Conservation (phyloP, 2,888 invertebrate species). For the Esperia sulphurella region DNA sequence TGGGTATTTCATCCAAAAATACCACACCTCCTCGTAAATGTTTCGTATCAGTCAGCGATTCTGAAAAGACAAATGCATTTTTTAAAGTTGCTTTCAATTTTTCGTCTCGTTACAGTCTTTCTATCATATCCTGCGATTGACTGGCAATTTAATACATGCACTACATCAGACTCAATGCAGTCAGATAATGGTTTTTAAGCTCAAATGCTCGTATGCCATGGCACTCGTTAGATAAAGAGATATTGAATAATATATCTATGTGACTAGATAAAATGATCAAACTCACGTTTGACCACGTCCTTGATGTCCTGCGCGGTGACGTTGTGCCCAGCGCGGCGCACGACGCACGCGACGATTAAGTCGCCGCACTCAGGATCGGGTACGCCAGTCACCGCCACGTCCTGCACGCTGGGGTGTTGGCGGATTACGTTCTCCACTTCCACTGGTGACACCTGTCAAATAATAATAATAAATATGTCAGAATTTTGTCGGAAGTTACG, state of each 20-base stretch:
- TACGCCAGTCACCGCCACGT: conserved; percentile 44
- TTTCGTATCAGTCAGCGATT: conserved; percentile 42
- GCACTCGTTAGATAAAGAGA: too few relatives aligned
- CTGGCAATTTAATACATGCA: too few relatives aligned
- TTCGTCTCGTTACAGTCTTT: too few relatives aligned
- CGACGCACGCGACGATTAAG: conserved; percentile 44
- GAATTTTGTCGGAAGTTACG: too few relatives aligned
- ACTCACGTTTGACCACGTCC: too few relatives aligned
- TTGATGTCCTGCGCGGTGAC: conserved; percentile 40
- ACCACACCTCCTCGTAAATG: conserved; percentile 52
- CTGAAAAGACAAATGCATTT: conserved; percentile 34
- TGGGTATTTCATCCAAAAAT: conserved; percentile 39
- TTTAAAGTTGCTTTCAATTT: too few relatives aligned
- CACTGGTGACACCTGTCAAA: conserved; percentile 32
- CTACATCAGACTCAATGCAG: too few relatives aligned
- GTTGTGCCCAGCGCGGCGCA: conserved; percentile 22
- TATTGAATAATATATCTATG: too few relatives aligned
- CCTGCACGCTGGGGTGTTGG: conserved; percentile 41
- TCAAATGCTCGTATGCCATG: too few relatives aligned
- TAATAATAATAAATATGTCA: not conserved
- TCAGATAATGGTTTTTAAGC: too few relatives aligned
- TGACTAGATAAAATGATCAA: conserved; percentile 36
- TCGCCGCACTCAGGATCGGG: conserved; percentile 42
- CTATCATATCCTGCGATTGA: too few relatives aligned
- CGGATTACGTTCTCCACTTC: conserved; percentile 35